Evolutionary conservation across 2,797 vertebrate species (phyloP), one percentile per base, ranked within the genome.

Genomic region (Cirrhinus molitorella): DNA sequence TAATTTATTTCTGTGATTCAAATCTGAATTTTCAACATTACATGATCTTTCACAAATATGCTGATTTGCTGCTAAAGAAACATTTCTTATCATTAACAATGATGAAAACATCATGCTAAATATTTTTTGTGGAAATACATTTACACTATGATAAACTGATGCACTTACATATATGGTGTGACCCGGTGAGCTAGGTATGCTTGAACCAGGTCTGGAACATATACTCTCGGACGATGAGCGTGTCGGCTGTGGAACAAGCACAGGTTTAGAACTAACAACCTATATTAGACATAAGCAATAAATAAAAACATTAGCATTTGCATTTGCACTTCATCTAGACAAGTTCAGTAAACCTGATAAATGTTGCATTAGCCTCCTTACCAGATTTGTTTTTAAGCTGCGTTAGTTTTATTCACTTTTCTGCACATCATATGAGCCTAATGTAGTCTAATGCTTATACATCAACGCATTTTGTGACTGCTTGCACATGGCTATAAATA

Each of bases 101-200:
- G 6, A 23, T 16, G 13, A 65, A 65, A 28, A 61, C 7, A 65
- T 3, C 3, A 3, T 68, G 37, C 12, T 43, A 43, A n/a, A 68
- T 43, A 14, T 14, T 34, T 23, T 23, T 13, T 43, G 8, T 12
- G 34, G 19, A 40, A 66, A 47, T 21, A 25, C 17, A 66, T 68
- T 45, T 34, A 34, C 55, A 37, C 43, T 19, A 11, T 28, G 66
- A 53, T 67, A 61, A 31, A 66, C 4, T 57, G n/a, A 47, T 66
- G 45, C 91, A 98, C 98, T 97, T 94, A 99, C 98, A 92, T 97
- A 99, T 93, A 99, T 96, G 23, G 95, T 96, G 85, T 98, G 97
- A 78, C 96, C 95, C 2, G 97, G 98, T 85, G 97, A 99, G 55
- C 97, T 96, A 65, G 98, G 96, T 80, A 98, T 96, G 92, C 98